Percentiles rank a stretch among this genome's conserved stretches.
phyloP scores from a whole-genome alignment of 2,797 vertebrate genomes.

The Melanotaenia parkinsoni region DNA sequence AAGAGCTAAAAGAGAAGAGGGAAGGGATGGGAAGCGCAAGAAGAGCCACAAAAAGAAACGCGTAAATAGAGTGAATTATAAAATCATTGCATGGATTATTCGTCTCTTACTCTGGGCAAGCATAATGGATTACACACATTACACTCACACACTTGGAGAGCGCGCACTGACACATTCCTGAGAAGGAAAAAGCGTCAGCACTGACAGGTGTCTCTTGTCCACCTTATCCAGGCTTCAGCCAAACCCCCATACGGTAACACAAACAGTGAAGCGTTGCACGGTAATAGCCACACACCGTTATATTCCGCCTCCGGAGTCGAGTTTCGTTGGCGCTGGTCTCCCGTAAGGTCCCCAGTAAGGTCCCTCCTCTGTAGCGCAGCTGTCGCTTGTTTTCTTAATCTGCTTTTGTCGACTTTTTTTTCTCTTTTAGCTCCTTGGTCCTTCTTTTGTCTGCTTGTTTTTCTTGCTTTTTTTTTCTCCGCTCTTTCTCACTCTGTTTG shows the following conservation, averaged over 20 bases:
- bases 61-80: conserved; percentile 53
- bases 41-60: conserved; percentile 18
- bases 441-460: conserved; percentile 70
- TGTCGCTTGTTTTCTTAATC: conserved; percentile 54
- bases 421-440: conserved; percentile 21
- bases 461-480: conserved; percentile 52
- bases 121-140: conserved; percentile 53
- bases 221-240: conserved; percentile 41
- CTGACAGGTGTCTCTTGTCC: conserved; percentile 78
- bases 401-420: conserved; percentile 64
- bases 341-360: conserved; percentile 55
- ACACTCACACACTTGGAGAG: conserved; percentile 36
- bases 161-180: conserved; percentile 76
- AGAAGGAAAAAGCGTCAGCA: conserved; percentile 70
- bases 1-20: neutral
- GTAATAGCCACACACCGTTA: conserved; percentile 68
- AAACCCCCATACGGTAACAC: conserved; percentile 44
- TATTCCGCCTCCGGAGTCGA: conserved; percentile 72
- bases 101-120: conserved; percentile 35
- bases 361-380: conserved; percentile 65
- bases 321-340: conserved; percentile 56
- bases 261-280: conserved; percentile 47
- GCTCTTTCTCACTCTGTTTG: conserved; percentile 48
- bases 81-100: conserved; percentile 49
- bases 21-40: neutral